Base-by-base conservation (phyloP, 1,140 invertebrate genomes). In the Sipha flava region DNA sequence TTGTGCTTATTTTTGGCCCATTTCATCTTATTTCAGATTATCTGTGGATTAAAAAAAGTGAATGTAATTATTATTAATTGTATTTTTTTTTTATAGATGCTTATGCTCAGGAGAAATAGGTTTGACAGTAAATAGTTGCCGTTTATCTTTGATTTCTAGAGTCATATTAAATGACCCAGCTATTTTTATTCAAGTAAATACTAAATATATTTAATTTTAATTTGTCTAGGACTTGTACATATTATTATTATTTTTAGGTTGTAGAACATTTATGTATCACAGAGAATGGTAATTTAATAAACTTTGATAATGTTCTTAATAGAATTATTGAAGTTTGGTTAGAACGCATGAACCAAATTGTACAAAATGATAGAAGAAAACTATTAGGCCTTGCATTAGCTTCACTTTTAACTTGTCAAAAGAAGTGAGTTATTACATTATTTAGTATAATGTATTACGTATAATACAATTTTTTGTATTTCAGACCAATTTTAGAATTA, bases 311-410 rank as follows among this genome's bases (percentile, higher is more conserved):
- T 40, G 87, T 94, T 26, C 85, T 96, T 26, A 88, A 88, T 23
- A 87, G 88, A 80, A 87, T 98, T 3, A 85, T 97, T 37, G 89
- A 91, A 81, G 87, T 91, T 6, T 95, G 93, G 92, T 88, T 93
- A n/a, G 88, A 90, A 80, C 92, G 91, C 84, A 92, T 96, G 88
- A 89, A 91, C 31, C 86, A 91, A 62, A 90, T 95, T 1, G 89
- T 91, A 1, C 91, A 95, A 82, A 87, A 90, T 0, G 93, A 95
- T 83, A 89, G 91, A 84, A 89, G 91, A 81, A 98, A 98, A 85
- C 86, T 95, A 16, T 89, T 89, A 86, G 91, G 91, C 26, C 86
- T 98, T 59, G 95, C 94, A 37, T 87, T 97, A 62, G 89, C 92
- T n/a, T 92, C 92, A 70, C 85, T 98, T 66, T 86, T 94, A 47